These are phyloP conservation scores for zebrafish (Danio rerio) DNA, from an alignment of 2,113 vertebrate species.

Conservation along the genomic window DNA sequence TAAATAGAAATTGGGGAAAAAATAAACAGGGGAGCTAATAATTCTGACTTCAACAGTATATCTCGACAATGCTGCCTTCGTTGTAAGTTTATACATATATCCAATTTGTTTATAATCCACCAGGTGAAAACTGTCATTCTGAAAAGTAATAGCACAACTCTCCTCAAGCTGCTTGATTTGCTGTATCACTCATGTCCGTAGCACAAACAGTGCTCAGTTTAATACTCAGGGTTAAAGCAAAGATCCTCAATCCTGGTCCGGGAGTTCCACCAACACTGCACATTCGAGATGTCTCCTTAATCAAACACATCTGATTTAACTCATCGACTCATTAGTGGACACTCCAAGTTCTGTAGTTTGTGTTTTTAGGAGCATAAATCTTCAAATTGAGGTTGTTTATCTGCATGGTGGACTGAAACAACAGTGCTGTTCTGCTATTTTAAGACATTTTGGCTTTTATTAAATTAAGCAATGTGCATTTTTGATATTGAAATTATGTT, in stretches of 20 bases:
- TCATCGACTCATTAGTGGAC: neutral
- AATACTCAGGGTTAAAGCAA: constrained; percentile 22
- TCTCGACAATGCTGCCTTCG: neutral
- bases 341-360: neutral
- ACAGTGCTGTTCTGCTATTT: neutral
- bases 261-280: constrained; percentile 17
- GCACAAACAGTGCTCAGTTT: constrained; percentile 14
- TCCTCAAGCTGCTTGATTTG: neutral
- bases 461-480: too few species aligned
- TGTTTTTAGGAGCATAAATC: neutral
- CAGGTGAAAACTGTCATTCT: constrained; percentile 15
- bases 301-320: constrained; percentile 9
- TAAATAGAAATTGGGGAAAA: too few species aligned
- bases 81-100: constrained; percentile 13
- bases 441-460: too few species aligned
- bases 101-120: neutral
- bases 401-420: neutral
- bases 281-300: constrained; percentile 13
- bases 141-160: constrained; percentile 22
- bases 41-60: too few species aligned
- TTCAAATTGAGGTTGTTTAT: constrained; percentile 9
- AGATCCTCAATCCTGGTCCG: constrained; percentile 22
- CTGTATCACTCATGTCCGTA: neutral
- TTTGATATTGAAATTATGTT: too few species aligned
- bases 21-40: too few species aligned